These are phyloP conservation scores for Heliconius eleuchia DNA, from an alignment of 1,140 invertebrate genomes.

Conservation along the genomic window DNA sequence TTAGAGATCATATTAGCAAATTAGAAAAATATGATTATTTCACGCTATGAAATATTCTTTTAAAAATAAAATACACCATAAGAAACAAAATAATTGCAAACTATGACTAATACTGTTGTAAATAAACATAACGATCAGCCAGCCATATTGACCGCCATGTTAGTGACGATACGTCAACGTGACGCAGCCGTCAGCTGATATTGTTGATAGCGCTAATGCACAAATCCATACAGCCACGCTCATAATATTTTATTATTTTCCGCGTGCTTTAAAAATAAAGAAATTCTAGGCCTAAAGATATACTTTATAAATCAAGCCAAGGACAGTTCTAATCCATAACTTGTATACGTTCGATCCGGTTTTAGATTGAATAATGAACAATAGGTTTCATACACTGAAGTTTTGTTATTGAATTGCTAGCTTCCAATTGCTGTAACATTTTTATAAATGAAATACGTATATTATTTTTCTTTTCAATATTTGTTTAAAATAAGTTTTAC, in stretches of 20 bases:
- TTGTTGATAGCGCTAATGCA: constrained; percentile 47
- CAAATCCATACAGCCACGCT: constrained; percentile 36
- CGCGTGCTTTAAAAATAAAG: constrained; percentile 32
- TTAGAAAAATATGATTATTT: no score
- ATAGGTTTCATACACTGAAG: constrained; percentile 38
- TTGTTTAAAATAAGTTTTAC: no score
- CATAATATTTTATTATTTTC: constrained; percentile 46
- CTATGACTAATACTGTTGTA: constrained; percentile 54
- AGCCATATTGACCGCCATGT: constrained; percentile 66
- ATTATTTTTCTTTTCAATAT: background rate
- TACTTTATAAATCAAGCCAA: background rate
- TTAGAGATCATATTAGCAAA: no score
- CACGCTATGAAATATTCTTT: background rate
- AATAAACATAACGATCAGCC: constrained; percentile 55
- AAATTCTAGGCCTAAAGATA: constrained; percentile 15
- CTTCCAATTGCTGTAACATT: background rate
- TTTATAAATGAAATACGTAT: background rate
- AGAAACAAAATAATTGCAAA: constrained; percentile 13
- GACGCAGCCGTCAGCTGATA: constrained; percentile 72
- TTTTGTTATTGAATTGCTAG: constrained; percentile 40
- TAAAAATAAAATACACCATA: background rate
- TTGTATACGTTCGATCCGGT: constrained; percentile 34
- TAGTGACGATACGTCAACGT: constrained; percentile 60
- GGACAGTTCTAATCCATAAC: constrained; percentile 21
- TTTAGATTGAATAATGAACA: constrained; percentile 48